Base-by-base conservation (phyloP, 2,888 invertebrate genomes). In the Deilephila porcellus region DNA sequence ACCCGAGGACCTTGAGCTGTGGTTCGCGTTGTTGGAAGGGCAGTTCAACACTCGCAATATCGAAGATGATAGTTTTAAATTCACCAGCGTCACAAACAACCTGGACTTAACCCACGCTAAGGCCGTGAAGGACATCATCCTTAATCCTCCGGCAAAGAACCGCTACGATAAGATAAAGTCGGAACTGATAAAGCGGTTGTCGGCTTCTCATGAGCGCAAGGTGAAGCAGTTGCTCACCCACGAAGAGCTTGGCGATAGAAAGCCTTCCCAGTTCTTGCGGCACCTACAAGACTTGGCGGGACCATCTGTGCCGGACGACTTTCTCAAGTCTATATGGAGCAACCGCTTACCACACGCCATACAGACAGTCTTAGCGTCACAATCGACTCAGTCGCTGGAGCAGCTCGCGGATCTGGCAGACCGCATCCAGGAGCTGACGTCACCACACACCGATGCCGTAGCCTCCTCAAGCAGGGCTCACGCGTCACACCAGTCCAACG, bases 171-270 rank as follows among this genome's bases (percentile, higher is more conserved):
- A 32, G 32, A 32, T 32, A 0, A 32, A 32, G 32, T 32, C 32
- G 32, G 32, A 32, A 6, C 6, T 32, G 32, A 77, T 78, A 4
- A 78, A 79, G 62, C 67, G 78, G 1, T 71, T 82, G 4, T 75
- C 75, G 0, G 75, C 76, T 14, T 78, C 77, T 5, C 70, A 67
- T 17, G 76, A 77, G 64, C 74, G 76, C 62, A 76, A 79, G 64
- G 73, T 78, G 29, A 74, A 74, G 11, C 79, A 76, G 45, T 72
- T 77, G 2, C 63, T 78, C 4, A 53, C 60, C 19, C 74, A 76
- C 20, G 75, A 80, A 70, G 75, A 76, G 29, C 63, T 78, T 1
- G 80, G 77, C 4, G 77, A 77, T 56, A 56, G 81, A 0, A 79
- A 79, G 20, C 77, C 79, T 0, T 79, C 76, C 0, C 79, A 77